phyloP scores from a whole-genome alignment of 2,113 vertebrate species.

The Galeopterus variegatus region DNA sequence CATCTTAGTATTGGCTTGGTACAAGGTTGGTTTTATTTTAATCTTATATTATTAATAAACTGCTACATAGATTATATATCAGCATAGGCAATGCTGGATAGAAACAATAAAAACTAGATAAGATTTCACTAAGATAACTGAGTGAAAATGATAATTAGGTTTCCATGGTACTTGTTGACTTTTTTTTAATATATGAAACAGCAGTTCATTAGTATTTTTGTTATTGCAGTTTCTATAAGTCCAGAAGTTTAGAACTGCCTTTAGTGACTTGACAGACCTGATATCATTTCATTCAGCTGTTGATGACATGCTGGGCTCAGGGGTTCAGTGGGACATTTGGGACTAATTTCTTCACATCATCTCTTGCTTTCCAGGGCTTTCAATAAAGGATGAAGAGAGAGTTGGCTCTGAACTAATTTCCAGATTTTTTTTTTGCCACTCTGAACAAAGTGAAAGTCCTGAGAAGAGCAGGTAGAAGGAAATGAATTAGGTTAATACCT shows the following conservation, averaged over 20 bases:
- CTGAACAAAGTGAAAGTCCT: slow-evolving; percentile 42
- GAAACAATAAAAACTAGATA: background rate
- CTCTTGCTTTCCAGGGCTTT: slow-evolving; percentile 59
- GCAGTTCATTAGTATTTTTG: slow-evolving; percentile 28
- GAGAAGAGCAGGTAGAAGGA: slow-evolving; percentile 58
- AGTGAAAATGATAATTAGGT: slow-evolving; percentile 56
- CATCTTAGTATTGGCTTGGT: slow-evolving; percentile 11
- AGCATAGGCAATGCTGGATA: background rate
- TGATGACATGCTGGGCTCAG: background rate
- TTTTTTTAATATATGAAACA: slow-evolving; percentile 27
- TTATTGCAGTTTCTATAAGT: slow-evolving; percentile 19
- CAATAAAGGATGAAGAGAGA: slow-evolving; percentile 29
- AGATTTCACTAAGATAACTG: slow-evolving; percentile 49
- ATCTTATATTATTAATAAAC: slow-evolving; percentile 40
- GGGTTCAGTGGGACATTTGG: background rate
- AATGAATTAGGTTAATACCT: background rate
- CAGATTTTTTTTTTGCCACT: background rate
- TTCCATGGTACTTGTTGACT: slow-evolving; percentile 8
- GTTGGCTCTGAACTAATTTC: slow-evolving; percentile 54
- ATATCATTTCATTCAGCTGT: background rate
- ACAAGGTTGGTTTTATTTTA: slow-evolving; percentile 30
- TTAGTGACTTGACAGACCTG: slow-evolving; percentile 21
- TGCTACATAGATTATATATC: slow-evolving; percentile 16
- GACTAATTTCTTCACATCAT: slow-evolving; percentile 34
- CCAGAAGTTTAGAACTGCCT: slow-evolving; percentile 29